Evolutionary conservation across 2,797 vertebrate species (phyloP).

Genomic region (Pteronotus mesoamericanus): DNA sequence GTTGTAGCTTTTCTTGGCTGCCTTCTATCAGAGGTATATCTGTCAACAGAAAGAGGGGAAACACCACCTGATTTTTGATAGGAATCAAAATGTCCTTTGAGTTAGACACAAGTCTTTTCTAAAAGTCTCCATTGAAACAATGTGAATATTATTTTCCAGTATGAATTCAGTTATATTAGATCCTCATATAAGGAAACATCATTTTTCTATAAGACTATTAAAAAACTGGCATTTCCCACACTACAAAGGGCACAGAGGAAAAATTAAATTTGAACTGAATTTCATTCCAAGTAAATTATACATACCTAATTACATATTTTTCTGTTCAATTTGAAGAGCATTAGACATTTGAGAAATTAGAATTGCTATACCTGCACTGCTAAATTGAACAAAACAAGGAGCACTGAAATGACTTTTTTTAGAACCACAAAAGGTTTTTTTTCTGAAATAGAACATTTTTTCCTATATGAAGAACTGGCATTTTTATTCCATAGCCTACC

Average conservation of each 20-base stretch:
- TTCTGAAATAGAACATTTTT: constrained; percentile 52
- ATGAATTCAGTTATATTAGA: neutral
- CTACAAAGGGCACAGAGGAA: neutral
- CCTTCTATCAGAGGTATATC: neutral
- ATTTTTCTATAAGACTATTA: neutral
- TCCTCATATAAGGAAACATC: neutral
- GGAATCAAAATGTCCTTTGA: neutral
- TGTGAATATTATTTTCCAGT: neutral
- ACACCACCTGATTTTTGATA: neutral
- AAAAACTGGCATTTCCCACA: neutral
- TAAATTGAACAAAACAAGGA: neutral
- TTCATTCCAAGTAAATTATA: constrained; percentile 42
- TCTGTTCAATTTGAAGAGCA: constrained; percentile 8
- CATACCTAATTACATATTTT: neutral
- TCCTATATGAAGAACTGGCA: constrained; percentile 32
- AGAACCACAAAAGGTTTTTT: neutral
- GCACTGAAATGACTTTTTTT: neutral
- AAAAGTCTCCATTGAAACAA: neutral
- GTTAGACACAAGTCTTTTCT: neutral
- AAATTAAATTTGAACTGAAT: constrained; percentile 30
- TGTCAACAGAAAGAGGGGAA: neutral
- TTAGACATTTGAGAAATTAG: neutral
- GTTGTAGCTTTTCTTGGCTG: neutral
- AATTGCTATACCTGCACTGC: neutral
- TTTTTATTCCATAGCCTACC: constrained; percentile 29